phyloP scores from a whole-genome alignment of 2,888 invertebrate genomes.

The Heliconius aoede region DNA sequence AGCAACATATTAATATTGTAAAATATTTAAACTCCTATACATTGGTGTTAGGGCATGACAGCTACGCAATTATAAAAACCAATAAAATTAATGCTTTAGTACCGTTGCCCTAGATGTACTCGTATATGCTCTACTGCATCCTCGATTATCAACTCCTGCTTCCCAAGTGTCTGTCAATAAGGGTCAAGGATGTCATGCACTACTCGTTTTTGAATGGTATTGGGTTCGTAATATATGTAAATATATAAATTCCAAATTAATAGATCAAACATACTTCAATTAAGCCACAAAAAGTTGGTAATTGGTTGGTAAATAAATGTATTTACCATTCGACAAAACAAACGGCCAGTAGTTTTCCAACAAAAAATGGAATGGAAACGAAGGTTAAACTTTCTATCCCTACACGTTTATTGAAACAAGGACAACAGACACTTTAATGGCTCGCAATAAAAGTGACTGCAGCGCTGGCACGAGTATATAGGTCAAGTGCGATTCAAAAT shows the following conservation, averaged over 20 bases:
- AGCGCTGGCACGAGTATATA: constrained; percentile 17
- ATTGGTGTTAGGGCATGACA: neutral
- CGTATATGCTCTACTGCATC: neutral
- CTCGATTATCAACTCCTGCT: neutral
- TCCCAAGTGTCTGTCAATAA: neutral
- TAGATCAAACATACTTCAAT: too few relatives aligned
- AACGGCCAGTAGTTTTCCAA: neutral
- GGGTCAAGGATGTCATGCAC: constrained; percentile 16
- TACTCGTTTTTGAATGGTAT: neutral
- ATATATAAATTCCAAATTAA: too few relatives aligned
- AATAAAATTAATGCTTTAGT: neutral
- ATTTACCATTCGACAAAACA: too few relatives aligned
- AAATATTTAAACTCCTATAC: neutral
- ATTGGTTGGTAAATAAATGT: too few relatives aligned
- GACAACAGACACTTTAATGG: constrained; percentile 29
- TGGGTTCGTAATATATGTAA: too few relatives aligned
- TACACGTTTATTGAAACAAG: constrained; percentile 28
- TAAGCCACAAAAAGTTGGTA: too few relatives aligned
- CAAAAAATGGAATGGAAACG: neutral
- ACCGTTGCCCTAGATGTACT: neutral
- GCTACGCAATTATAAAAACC: neutral
- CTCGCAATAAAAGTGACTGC: constrained; percentile 23
- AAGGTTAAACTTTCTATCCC: constrained; percentile 22
- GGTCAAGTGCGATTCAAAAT: constrained; percentile 29
- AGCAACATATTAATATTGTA: too few relatives aligned